phyloP scores from a whole-genome alignment of 2,888 invertebrate species.

The Dilophus febrilis region DNA sequence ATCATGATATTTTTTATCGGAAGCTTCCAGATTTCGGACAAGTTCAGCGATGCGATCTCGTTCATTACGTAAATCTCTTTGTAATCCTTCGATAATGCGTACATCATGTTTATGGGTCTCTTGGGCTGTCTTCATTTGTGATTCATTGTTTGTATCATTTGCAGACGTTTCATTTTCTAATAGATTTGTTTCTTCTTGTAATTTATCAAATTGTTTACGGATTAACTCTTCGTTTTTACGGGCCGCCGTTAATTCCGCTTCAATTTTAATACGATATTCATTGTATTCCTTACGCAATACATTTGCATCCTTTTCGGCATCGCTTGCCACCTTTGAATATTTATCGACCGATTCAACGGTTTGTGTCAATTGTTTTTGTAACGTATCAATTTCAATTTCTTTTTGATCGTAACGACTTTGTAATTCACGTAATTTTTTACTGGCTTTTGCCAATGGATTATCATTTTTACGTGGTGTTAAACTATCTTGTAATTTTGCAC shows the following conservation, averaged over 20 bases:
- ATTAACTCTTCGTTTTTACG: constrained; percentile 30
- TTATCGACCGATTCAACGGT: constrained; percentile 64
- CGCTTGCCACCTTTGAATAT: constrained; percentile 68
- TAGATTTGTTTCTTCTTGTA: constrained; percentile 53
- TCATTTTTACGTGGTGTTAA: constrained; percentile 38
- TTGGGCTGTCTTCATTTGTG: constrained; percentile 42
- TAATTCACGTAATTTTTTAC: constrained; percentile 48
- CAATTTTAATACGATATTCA: constrained; percentile 39
- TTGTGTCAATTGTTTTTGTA: constrained; percentile 48
- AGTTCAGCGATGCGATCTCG: constrained; percentile 43
- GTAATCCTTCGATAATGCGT: too few relatives aligned
- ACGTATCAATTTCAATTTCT: constrained; percentile 45
- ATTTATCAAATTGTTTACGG: constrained; percentile 43
- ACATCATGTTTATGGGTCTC: too few relatives aligned
- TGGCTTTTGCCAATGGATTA: constrained; percentile 41
- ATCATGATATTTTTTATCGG: constrained; percentile 62
- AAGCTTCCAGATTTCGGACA: too few relatives aligned
- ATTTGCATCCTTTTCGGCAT: constrained; percentile 61
- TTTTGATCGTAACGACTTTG: constrained; percentile 46
- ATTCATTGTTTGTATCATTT: constrained; percentile 34
- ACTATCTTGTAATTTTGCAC: constrained; percentile 47
- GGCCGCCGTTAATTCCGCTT: constrained; percentile 36
- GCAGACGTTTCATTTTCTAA: constrained; percentile 45
- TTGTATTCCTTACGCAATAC: constrained; percentile 40
- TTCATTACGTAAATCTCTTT: constrained; percentile 41